These are phyloP conservation scores for Oryctolagus cuniculus DNA, from an alignment of 2,113 vertebrate genomes.

Conservation along the genomic window mOryCun1.1 NC_091447.1:47005001-47005500, in stretches of 20 bases:
- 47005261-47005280: neutral
- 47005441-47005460: neutral
- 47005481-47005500: slow-evolving; percentile 78
- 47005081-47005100: neutral
- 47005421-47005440: slow-evolving; percentile 57
- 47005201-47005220: neutral
- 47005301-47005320: neutral
- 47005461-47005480: slow-evolving; percentile 66
- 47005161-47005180: neutral
- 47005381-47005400: slow-evolving; percentile 78
- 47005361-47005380: slow-evolving; percentile 62
- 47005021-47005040: neutral
- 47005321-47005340: neutral
- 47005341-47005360: slow-evolving; percentile 35
- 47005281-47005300: neutral
- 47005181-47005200: slow-evolving; percentile 1
- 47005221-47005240: neutral
- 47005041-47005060: neutral
- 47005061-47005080: neutral
- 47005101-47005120: neutral
- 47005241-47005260: neutral
- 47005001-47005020: neutral
- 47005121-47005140: neutral
- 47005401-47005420: slow-evolving; percentile 73
- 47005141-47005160: neutral